A percentile compares a stretch with the other conserved stretches of the same genome.
Conservation (phyloP, 1,140 invertebrate genomes). For the Leptinotarsa lineolata region DNA sequence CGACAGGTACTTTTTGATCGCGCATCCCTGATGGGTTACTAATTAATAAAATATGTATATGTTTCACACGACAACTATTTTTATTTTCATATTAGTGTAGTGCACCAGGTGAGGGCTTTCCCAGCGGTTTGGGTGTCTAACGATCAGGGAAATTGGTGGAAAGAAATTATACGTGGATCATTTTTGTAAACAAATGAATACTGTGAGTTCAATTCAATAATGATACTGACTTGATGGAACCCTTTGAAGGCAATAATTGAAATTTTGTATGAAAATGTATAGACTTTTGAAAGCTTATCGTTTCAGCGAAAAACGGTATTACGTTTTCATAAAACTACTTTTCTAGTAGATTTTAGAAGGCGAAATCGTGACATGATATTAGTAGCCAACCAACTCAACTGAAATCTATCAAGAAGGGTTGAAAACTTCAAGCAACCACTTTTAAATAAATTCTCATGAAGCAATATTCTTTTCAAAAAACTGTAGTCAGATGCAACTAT, state of each 20-base stretch:
- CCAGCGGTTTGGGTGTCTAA: constrained; percentile 12
- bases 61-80: constrained; percentile 16
- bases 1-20: constrained; percentile 13
- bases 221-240: not conserved
- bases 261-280: no score
- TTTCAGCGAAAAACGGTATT: no score
- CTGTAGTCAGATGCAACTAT: no score
- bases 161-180: not conserved
- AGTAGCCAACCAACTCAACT: not conserved
- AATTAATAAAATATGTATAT: constrained; percentile 23
- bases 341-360: no score
- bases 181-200: constrained; percentile 1
- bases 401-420: not conserved
- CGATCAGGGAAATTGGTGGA: not conserved
- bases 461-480: no score
- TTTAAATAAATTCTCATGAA: no score
- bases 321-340: no score
- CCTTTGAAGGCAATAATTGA: no score
- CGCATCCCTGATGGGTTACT: constrained; percentile 18
- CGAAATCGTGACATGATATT: not conserved
- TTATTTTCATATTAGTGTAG: constrained; percentile 21
- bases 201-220: not conserved
- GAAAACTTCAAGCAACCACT: no score
- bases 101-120: constrained; percentile 9
- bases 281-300: no score